A percentile compares a stretch with the other conserved stretches of the same genome.
phyloP scores from a whole-genome alignment of 2,113 vertebrate species.

The Ornithorhynchus anatinus region DNA sequence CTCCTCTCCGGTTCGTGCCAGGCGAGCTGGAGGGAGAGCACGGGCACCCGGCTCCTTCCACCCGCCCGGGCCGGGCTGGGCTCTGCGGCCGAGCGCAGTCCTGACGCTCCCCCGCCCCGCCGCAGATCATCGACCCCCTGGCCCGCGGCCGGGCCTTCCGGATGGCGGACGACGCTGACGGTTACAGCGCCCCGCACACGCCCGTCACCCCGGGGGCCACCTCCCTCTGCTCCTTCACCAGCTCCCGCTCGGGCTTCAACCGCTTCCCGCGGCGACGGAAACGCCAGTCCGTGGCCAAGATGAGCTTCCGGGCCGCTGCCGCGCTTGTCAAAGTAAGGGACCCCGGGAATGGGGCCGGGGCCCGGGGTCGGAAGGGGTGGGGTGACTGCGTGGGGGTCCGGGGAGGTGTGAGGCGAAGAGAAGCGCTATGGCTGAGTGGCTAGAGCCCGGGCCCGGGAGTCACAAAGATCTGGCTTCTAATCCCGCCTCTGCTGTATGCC shows the following conservation, averaged over 20 bases:
- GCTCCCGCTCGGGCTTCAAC: slow-evolving; percentile 93
- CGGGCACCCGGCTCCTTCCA: background rate
- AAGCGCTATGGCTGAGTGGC: background rate
- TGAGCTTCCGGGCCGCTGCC: slow-evolving; percentile 96
- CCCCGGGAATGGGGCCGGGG: background rate
- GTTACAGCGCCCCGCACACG: slow-evolving; percentile 90
- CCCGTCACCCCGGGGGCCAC: slow-evolving; percentile 90
- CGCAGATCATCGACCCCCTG: slow-evolving; percentile 94
- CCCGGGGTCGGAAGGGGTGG: background rate
- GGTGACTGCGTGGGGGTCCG: background rate
- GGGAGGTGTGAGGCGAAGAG: background rate
- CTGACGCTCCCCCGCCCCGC: no score
- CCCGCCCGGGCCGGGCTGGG: no score
- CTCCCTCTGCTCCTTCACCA: slow-evolving; percentile 95
- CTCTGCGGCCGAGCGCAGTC: no score
- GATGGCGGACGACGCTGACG: slow-evolving; percentile 90
- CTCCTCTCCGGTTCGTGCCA: rapidly evolving
- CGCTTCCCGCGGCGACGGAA: slow-evolving; percentile 90
- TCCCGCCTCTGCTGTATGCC: no score
- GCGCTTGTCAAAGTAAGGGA: slow-evolving; percentile 85
- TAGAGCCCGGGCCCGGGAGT: no score
- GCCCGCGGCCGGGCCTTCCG: slow-evolving; percentile 94
- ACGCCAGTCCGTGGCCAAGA: slow-evolving; percentile 95
- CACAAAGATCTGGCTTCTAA: no score
- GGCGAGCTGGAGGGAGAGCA: background rate